Conservation (phyloP, 2,113 vertebrate genomes). For the Corythornis vintsioides region DNA sequence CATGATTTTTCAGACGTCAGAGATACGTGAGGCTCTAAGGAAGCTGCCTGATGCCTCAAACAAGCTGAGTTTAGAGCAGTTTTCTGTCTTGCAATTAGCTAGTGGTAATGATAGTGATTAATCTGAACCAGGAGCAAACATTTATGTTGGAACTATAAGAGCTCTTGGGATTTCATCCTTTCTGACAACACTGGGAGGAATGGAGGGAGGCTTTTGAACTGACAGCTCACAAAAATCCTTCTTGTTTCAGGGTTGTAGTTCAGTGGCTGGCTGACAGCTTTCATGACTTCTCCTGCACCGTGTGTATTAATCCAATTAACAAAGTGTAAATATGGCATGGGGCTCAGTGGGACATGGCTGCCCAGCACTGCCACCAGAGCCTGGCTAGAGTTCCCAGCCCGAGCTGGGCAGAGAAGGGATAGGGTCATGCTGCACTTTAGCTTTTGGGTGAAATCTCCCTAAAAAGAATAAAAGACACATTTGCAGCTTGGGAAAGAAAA, state of each 20-base stretch:
- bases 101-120: neutral
- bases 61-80: neutral
- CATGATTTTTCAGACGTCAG: neutral
- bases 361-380: neutral
- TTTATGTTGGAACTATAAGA: neutral
- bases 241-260: neutral
- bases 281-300: neutral
- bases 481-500: neutral
- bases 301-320: neutral
- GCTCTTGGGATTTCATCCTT: neutral
- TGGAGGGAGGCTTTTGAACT: neutral
- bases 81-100: neutral
- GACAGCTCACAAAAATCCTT: neutral
- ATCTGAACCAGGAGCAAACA: neutral
- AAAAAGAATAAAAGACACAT: neutral
- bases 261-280: neutral
- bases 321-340: rapidly evolving
- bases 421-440: neutral
- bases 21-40: neutral
- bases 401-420: neutral
- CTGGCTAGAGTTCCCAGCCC: too few species aligned
- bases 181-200: neutral
- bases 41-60: neutral
- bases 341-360: neutral
- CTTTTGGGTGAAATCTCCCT: neutral